Conservation (phyloP, 2,113 vertebrate genomes). For the Amblyornis subalaris region DNA sequence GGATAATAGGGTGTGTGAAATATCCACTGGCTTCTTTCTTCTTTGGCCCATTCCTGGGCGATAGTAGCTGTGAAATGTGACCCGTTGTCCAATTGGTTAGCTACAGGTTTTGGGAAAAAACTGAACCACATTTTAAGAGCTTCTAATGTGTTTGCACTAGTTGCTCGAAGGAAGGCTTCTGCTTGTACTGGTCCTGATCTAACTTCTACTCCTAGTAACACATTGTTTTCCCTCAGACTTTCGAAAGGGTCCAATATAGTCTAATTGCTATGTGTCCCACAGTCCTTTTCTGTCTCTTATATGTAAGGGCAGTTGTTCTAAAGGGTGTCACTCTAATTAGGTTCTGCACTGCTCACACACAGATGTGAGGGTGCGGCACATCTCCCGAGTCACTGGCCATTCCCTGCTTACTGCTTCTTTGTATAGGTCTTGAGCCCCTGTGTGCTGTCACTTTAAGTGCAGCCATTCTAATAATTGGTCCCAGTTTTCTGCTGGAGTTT, state of each 20-base stretch:
- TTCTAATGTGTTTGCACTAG: not conserved
- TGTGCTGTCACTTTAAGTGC: not conserved
- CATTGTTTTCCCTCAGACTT: not conserved
- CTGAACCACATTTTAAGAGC: not conserved
- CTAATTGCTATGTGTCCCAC: not conserved
- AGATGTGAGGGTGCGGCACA: not conserved
- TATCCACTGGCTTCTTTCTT: too few relatives aligned
- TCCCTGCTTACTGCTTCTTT: not conserved
- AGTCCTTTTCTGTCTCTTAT: not conserved
- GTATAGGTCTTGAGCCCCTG: not conserved
- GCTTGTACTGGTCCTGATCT: not conserved
- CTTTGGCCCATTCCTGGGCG: not conserved
- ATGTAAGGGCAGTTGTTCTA: not conserved
- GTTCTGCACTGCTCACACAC: not conserved
- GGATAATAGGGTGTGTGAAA: too few relatives aligned
- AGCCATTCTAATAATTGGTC: not conserved
- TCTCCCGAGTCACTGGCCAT: not conserved
- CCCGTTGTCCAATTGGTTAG: not conserved
- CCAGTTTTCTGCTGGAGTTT: not conserved
- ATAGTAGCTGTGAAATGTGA: not conserved
- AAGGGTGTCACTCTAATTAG: not conserved
- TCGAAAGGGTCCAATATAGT: not conserved
- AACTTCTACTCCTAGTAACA: not conserved
- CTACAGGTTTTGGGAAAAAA: not conserved
- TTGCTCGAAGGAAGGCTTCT: not conserved